Percentiles rank a stretch among this genome's conserved stretches.
phyloP scores from a whole-genome alignment of 2,888 invertebrate species.

The Perizoma affinitatum region DNA sequence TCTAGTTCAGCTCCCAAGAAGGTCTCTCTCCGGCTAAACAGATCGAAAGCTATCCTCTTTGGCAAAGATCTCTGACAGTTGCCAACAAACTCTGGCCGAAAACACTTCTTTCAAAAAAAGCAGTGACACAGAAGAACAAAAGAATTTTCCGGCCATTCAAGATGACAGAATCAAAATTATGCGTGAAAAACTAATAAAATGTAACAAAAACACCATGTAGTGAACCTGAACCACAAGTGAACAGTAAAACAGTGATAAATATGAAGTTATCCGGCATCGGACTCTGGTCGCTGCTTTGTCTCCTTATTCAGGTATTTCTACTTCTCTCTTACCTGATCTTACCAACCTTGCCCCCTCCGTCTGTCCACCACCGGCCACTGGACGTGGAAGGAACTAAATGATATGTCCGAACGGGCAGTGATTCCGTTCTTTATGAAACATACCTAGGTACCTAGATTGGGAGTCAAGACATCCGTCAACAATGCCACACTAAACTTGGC shows the following conservation, averaged over 20 bases:
- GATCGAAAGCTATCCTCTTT: background rate
- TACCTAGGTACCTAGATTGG: too few species aligned
- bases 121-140: conserved; percentile 60
- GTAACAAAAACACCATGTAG: conserved; percentile 56
- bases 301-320: conserved; percentile 63
- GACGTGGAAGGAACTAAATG: too few species aligned
- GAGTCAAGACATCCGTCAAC: too few species aligned
- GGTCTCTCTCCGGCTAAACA: too few species aligned
- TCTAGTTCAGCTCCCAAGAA: too few species aligned
- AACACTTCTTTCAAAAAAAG: conserved; percentile 42
- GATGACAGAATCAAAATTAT: conserved; percentile 58
- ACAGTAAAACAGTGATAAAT: conserved; percentile 41
- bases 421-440: too few species aligned
- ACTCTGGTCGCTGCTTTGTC: conserved; percentile 63
- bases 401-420: too few species aligned
- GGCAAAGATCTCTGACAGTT: conserved; percentile 28
- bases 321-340: background rate
- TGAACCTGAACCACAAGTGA: conserved; percentile 25
- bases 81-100: conserved; percentile 42
- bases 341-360: too few species aligned
- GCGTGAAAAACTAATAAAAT: conserved; percentile 46
- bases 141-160: conserved; percentile 53
- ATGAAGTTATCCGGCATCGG: conserved; percentile 60
- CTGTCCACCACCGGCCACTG: too few species aligned
- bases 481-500: too few species aligned